Conservation (phyloP, 2,888 invertebrate species). For the Mimumesa dahlbomi region DNA sequence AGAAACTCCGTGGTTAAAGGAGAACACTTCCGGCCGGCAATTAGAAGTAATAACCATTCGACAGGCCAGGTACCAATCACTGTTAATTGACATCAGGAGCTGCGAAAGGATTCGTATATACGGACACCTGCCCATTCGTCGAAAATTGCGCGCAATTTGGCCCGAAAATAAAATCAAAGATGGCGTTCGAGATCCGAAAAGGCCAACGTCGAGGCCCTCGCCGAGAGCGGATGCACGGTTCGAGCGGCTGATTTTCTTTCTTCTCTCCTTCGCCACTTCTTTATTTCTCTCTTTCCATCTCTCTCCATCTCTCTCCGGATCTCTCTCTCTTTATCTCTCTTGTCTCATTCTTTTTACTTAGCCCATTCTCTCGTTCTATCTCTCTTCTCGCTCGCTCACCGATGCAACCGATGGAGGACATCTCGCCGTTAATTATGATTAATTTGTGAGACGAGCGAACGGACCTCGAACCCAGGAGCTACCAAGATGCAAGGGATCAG, state of each 20-base stretch:
- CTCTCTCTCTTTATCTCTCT: constrained; percentile 49
- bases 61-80: constrained; percentile 62
- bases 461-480: constrained; percentile 64
- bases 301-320: constrained; percentile 43
- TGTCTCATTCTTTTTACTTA: constrained; percentile 8
- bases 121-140: constrained; percentile 59
- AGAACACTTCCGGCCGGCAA: constrained; percentile 57
- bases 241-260: constrained; percentile 63
- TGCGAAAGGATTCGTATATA: constrained; percentile 56
- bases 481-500: constrained; percentile 45
- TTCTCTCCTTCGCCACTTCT: constrained; percentile 40
- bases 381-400: background rate
- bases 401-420: constrained; percentile 66
- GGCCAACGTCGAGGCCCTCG: constrained; percentile 22
- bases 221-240: constrained; percentile 64
- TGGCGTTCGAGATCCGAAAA: constrained; percentile 42
- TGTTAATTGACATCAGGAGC: constrained; percentile 69
- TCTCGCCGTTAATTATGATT: constrained; percentile 76
- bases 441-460: constrained; percentile 69
- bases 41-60: constrained; percentile 65
- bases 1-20: constrained; percentile 34
- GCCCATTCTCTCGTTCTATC: constrained; percentile 13
- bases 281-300: constrained; percentile 7
- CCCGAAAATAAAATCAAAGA: constrained; percentile 63
- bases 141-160: constrained; percentile 70